These are phyloP conservation scores for Neodiprion fabricii DNA, from an alignment of 1,140 invertebrate genomes.

Conservation along the genomic window DNA sequence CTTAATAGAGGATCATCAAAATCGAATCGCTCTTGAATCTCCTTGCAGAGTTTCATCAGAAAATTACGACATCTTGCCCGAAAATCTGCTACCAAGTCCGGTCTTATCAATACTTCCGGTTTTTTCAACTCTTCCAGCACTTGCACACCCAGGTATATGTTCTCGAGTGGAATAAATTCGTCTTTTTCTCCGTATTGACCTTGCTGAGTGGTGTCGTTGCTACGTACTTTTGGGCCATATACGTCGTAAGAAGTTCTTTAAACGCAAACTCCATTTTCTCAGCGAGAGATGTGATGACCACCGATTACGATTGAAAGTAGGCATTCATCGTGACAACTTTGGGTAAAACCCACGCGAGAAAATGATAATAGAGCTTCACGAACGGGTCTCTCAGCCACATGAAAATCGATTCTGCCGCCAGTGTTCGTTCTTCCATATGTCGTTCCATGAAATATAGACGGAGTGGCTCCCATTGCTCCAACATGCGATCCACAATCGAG, in stretches of 20 bases:
- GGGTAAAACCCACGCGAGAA: conserved; percentile 25
- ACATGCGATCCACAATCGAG: too few relatives aligned
- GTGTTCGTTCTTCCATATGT: conserved; percentile 23
- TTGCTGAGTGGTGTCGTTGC: conserved; percentile 10
- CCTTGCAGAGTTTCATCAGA: conserved; percentile 18
- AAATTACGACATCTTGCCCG: conserved; percentile 23
- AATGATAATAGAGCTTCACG: conserved; percentile 20
- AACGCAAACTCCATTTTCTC: conserved; percentile 23
- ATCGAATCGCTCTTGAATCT: conserved; percentile 24
- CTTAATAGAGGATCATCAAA: conserved; percentile 17
- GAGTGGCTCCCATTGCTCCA: too few relatives aligned
- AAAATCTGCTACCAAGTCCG: conserved; percentile 26
- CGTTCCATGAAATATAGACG: conserved; percentile 45
- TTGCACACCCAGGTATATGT: conserved; percentile 25
- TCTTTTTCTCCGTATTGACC: conserved; percentile 21
- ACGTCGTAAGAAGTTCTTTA: conserved; percentile 22
- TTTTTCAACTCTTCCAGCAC: conserved; percentile 21
- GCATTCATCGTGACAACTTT: conserved; percentile 23
- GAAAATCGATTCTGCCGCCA: conserved; percentile 23
- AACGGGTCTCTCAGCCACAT: conserved; percentile 24
- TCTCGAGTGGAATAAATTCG: conserved; percentile 19
- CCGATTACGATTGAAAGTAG: conserved; percentile 18
- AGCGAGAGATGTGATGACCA: conserved; percentile 23
- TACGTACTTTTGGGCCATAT: conserved; percentile 21
- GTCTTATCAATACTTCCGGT: conserved; percentile 23